phyloP scores from a whole-genome alignment of 35 echinoderm and acorn worm genomes.

The Eucidaris tribuloides region DNA sequence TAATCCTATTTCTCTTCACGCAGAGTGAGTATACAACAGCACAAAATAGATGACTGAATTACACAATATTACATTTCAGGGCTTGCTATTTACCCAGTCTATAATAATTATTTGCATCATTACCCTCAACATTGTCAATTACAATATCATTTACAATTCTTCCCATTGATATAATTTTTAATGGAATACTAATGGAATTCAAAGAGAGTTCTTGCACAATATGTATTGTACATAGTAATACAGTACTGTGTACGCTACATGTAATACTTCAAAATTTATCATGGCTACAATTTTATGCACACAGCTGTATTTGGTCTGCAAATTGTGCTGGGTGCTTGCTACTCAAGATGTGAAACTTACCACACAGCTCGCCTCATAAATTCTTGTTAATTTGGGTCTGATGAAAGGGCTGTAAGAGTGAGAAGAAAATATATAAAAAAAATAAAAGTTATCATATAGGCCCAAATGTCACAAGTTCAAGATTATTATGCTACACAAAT shows the following conservation, averaged over 20 bases:
- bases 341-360: constrained; percentile 54
- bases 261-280: neutral
- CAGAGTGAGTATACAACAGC: too few relatives aligned
- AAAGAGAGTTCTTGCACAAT: neutral
- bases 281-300: neutral
- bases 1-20: too few relatives aligned
- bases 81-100: too few relatives aligned
- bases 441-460: neutral
- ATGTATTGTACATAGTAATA: neutral
- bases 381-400: constrained; percentile 83
- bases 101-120: too few relatives aligned
- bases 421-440: neutral
- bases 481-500: neutral
- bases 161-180: neutral
- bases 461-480: neutral
- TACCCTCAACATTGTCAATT: too few relatives aligned
- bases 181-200: neutral
- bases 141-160: too few relatives aligned
- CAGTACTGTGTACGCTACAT: neutral
- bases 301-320: too few relatives aligned
- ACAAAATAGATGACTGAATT: too few relatives aligned
- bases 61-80: too few relatives aligned
- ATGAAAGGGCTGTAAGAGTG: constrained; percentile 78
- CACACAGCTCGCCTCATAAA: constrained; percentile 99
- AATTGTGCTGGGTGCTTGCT: too few relatives aligned